These are phyloP conservation scores for Limenitis arthemis DNA, from an alignment of 2,888 invertebrate species.

Conservation along the genomic window DNA sequence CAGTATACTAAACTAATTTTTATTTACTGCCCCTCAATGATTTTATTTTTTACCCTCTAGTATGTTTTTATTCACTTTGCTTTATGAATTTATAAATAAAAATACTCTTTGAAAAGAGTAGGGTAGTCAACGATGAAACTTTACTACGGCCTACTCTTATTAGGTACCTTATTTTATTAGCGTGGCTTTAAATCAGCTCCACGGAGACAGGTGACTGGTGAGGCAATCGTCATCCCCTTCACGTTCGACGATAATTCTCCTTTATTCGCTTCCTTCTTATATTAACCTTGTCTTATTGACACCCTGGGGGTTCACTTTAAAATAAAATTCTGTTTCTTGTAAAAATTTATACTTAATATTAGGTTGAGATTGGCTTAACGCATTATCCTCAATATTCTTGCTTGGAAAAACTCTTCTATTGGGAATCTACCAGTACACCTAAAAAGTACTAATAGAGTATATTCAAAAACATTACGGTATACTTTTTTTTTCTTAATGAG, in stretches of 20 bases:
- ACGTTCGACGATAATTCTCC: conserved; percentile 40
- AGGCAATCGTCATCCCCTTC: conserved; percentile 40
- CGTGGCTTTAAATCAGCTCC: conserved; percentile 40
- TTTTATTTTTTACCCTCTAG: conserved; percentile 22
- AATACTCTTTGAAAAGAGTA: no score
- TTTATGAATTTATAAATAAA: conserved; percentile 12
- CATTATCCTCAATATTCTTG: no score
- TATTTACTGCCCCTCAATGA: conserved; percentile 44
- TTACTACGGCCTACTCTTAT: conserved; percentile 32
- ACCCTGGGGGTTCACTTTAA: no score
- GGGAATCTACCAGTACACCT: no score
- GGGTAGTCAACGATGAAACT: conserved; percentile 7
- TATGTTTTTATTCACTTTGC: conserved; percentile 9
- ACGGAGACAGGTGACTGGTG: conserved; percentile 41
- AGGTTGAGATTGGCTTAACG: no score
- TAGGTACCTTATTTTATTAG: conserved; percentile 47
- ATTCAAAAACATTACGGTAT: no score
- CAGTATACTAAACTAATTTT: conserved; percentile 57
- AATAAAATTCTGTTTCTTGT: neutral
- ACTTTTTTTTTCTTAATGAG: no score
- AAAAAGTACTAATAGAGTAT: no score
- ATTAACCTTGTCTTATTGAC: conserved; percentile 6
- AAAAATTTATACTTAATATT: neutral
- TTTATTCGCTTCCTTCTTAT: conserved; percentile 21
- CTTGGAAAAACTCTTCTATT: no score